A percentile compares a stretch with the other conserved stretches of the same genome.
phyloP scores from a whole-genome alignment of 2,888 invertebrate genomes.

The Lissonota sp. region DNA sequence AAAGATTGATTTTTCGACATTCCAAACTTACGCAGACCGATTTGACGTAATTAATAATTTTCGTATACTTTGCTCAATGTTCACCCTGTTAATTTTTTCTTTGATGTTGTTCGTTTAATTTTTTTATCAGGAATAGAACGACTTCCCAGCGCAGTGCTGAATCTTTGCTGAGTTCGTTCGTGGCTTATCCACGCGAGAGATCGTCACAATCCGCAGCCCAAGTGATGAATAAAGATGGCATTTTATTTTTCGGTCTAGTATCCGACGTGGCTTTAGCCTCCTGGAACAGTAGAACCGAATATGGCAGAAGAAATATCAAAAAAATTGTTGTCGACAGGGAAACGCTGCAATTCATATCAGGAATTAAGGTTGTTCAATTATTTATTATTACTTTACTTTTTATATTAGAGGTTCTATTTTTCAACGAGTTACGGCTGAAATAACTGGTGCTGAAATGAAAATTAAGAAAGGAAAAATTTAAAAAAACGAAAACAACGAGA shows the following conservation, averaged over 20 bases:
- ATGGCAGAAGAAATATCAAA: conserved; percentile 85
- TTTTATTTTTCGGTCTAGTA: conserved; percentile 89
- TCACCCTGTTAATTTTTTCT: neutral
- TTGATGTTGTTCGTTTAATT: neutral
- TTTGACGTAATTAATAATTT: no score
- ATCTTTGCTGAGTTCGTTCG: conserved; percentile 85
- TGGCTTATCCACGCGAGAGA: conserved; percentile 86
- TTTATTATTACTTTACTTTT: neutral
- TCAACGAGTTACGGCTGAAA: neutral
- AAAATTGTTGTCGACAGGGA: conserved; percentile 72
- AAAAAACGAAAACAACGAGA: no score
- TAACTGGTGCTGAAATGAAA: no score
- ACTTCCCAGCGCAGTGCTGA: conserved; percentile 84
- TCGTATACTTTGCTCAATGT: no score
- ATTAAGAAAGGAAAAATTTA: no score
- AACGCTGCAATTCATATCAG: conserved; percentile 80
- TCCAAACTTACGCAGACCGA: no score
- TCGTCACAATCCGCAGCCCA: conserved; percentile 90
- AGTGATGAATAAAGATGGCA: conserved; percentile 89
- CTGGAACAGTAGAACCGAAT: conserved; percentile 88
- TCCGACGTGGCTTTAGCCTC: conserved; percentile 89
- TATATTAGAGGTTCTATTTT: neutral
- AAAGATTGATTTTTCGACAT: no score
- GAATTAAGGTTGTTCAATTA: conserved; percentile 78
- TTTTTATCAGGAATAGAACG: conserved; percentile 84